Evolutionary conservation across 37 sponge, comb jelly and placozoan genomes (phyloP).

Genomic region (Geodia barretti): DNA sequence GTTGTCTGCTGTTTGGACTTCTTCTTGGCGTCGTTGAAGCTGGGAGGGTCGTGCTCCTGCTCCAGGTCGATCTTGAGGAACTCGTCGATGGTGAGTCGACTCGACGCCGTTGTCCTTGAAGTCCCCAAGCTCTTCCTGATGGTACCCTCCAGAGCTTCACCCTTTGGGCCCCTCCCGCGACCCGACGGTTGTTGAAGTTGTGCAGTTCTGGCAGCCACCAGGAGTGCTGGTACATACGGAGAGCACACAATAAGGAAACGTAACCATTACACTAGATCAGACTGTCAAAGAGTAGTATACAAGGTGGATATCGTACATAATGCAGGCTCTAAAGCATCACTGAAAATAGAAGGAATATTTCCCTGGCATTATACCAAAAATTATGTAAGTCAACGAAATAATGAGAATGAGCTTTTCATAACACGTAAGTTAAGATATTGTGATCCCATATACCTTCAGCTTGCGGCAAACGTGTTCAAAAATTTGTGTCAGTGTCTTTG

Average conservation of each 20-base stretch:
- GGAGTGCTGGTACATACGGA: slow-evolving; percentile 60
- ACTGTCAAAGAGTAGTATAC: not conserved
- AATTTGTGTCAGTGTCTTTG: too few species aligned
- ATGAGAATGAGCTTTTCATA: too few species aligned
- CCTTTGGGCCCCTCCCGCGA: slow-evolving; percentile 77
- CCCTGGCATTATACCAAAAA: not conserved
- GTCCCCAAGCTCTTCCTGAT: slow-evolving; percentile 89
- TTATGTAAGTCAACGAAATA: not conserved
- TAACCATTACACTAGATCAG: not conserved
- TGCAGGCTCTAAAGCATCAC: not conserved
- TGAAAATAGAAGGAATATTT: not conserved
- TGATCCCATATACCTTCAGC: too few species aligned
- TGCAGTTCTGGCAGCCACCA: slow-evolving; percentile 90
- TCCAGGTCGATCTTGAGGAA: slow-evolving; percentile 96
- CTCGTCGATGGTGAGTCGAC: slow-evolving; percentile 96
- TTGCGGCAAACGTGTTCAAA: too few species aligned
- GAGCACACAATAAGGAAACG: too few species aligned
- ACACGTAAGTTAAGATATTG: too few species aligned
- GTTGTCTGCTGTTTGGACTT: slow-evolving; percentile 5
- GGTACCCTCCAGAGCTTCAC: slow-evolving; percentile 87
- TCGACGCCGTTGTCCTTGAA: slow-evolving; percentile 93
- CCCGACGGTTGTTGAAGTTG: slow-evolving; percentile 70
- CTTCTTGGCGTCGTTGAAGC: slow-evolving; percentile 75
- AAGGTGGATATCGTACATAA: not conserved
- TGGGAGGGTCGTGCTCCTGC: slow-evolving; percentile 97